These are phyloP conservation scores for Xanthorhoe spadicearia DNA, from an alignment of 2,888 invertebrate species.

Conservation along the genomic window DNA sequence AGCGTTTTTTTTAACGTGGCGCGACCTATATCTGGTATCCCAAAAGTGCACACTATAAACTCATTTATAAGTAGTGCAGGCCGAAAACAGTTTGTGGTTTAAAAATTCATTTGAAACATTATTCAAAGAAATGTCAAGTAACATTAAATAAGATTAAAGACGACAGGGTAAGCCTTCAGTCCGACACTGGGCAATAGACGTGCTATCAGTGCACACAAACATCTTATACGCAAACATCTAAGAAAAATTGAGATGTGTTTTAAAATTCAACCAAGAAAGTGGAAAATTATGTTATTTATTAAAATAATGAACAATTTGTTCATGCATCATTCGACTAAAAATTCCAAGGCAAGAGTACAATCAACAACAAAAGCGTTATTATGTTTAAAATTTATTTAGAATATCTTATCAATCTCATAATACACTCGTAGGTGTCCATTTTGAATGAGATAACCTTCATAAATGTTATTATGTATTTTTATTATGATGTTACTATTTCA, in stretches of 20 bases:
- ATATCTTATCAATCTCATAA: neutral
- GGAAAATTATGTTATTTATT: constrained; percentile 7
- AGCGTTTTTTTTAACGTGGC: no score
- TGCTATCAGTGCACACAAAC: constrained; percentile 17
- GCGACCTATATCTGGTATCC: no score
- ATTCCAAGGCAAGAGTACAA: constrained; percentile 41
- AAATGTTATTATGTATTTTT: no score
- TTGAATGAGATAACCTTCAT: no score
- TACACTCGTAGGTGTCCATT: neutral
- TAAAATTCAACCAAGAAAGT: constrained; percentile 11
- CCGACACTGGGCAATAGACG: no score
- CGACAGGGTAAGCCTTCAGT: constrained; percentile 17
- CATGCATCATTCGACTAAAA: constrained; percentile 31
- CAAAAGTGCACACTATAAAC: neutral
- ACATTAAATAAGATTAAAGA: neutral
- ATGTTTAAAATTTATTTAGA: neutral
- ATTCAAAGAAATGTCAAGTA: neutral
- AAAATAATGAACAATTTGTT: constrained; percentile 3
- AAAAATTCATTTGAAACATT: neutral
- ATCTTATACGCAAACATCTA: constrained; percentile 22
- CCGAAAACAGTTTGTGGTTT: neutral
- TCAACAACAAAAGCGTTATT: constrained; percentile 36
- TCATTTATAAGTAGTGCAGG: neutral
- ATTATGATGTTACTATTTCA: neutral
- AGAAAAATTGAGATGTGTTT: constrained; percentile 15